Conservation (phyloP, 2,888 invertebrate genomes). For the Onchidella celtica region DNA sequence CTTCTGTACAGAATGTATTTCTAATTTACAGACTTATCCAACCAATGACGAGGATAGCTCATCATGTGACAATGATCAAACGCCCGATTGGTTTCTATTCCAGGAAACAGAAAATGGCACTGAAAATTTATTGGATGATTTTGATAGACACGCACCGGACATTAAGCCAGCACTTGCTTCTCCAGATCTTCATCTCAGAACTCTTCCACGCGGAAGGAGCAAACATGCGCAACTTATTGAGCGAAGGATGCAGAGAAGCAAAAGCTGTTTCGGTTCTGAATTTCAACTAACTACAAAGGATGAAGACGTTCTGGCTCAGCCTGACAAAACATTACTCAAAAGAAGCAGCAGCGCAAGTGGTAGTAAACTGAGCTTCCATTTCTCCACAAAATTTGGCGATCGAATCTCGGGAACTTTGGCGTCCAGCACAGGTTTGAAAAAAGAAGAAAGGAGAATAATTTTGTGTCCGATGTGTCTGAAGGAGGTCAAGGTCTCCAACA, state of each 20-base stretch:
- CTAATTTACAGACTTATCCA: slow-evolving; percentile 48
- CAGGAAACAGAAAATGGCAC: no score
- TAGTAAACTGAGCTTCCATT: background rate
- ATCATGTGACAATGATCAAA: background rate
- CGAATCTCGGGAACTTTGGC: no score
- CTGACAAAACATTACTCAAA: no score
- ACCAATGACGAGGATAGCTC: slow-evolving; percentile 4
- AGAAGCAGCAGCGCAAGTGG: background rate
- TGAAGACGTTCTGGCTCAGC: no score
- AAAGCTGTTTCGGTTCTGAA: slow-evolving; percentile 15
- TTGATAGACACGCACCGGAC: no score
- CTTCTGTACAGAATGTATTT: slow-evolving; percentile 50
- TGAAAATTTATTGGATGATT: background rate
- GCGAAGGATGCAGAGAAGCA: background rate
- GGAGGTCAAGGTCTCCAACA: slow-evolving; percentile 46
- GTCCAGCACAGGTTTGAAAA: no score
- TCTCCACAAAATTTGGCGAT: no score
- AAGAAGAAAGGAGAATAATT: slow-evolving; percentile 26
- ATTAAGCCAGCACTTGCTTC: no score
- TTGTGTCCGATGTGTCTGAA: slow-evolving; percentile 52
- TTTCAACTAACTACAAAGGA: no score
- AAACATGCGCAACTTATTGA: background rate
- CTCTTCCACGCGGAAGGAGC: slow-evolving; percentile 8
- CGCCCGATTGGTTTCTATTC: background rate
- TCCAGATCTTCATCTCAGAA: background rate